These are phyloP conservation scores for Kryptopterus vitreolus DNA, from an alignment of 2,797 vertebrate species.

Conservation along the genomic window DNA sequence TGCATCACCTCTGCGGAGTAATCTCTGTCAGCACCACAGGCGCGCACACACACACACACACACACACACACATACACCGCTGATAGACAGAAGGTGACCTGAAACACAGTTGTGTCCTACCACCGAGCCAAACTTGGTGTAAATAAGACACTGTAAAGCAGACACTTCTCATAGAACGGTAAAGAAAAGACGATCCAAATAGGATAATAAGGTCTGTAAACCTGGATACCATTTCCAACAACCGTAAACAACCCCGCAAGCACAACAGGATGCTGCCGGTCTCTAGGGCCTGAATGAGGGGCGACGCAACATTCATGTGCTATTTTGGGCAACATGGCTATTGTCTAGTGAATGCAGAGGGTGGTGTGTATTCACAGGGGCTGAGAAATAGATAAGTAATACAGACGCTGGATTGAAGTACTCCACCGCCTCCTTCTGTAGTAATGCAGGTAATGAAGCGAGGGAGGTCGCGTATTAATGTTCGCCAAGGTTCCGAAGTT, in stretches of 20 bases:
- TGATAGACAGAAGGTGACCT: slow-evolving; percentile 24
- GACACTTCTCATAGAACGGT: too few relatives aligned
- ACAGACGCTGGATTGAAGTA: slow-evolving; percentile 1
- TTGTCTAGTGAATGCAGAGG: slow-evolving; percentile 56
- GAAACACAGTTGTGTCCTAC: slow-evolving; percentile 19
- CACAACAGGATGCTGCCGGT: slow-evolving; percentile 64
- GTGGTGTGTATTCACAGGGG: slow-evolving; percentile 20
- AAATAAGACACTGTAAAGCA: neutral
- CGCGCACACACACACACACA: neutral
- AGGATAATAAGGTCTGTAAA: slow-evolving; percentile 28
- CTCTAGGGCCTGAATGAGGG: slow-evolving; percentile 50
- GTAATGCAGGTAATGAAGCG: neutral
- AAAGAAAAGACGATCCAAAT: neutral
- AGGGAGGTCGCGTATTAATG: neutral
- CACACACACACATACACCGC: neutral
- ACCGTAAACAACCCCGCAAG: slow-evolving; percentile 6
- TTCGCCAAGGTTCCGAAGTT: neutral
- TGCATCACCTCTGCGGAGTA: slow-evolving; percentile 27
- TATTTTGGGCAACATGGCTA: slow-evolving; percentile 62
- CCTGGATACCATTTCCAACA: slow-evolving; percentile 27
- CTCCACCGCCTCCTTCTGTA: neutral
- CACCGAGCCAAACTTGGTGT: neutral
- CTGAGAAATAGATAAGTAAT: slow-evolving; percentile 4
- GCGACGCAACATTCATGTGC: slow-evolving; percentile 41
- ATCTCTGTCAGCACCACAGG: neutral